A percentile compares a stretch with the other conserved stretches of the same genome.
phyloP scores from a whole-genome alignment of 35 echinoderm and acorn worm species.

The Eucidaris tribuloides region DNA sequence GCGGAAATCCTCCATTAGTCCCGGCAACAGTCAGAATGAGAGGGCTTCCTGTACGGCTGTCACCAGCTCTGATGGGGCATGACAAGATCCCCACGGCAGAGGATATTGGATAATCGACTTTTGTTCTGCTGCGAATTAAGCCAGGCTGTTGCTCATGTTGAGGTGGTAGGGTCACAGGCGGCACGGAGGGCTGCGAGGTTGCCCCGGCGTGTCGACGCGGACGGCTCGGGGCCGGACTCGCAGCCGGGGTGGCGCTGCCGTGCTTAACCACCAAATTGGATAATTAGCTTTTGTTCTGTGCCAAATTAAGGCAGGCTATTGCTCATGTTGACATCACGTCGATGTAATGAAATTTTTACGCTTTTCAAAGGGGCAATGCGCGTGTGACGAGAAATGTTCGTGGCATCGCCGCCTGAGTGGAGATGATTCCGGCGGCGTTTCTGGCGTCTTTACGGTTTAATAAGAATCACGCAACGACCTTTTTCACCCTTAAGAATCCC shows the following conservation, averaged over 20 bases:
- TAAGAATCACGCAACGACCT: too few species aligned
- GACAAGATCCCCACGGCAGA: background rate
- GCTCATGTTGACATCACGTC: background rate
- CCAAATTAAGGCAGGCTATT: background rate
- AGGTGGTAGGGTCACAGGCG: background rate
- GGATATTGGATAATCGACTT: conserved; percentile 32
- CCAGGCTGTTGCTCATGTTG: background rate
- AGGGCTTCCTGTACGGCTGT: conserved; percentile 11
- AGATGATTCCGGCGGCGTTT: too few species aligned
- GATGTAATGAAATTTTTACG: too few species aligned
- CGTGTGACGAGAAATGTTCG: too few species aligned
- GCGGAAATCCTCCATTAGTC: conserved; percentile 25
- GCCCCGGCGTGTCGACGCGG: background rate
- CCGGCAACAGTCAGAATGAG: conserved; percentile 1
- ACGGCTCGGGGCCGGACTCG: too few species aligned
- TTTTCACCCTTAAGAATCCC: too few species aligned
- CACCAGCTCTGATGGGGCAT: background rate
- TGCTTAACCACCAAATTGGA: conserved; percentile 3
- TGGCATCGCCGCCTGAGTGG: too few species aligned
- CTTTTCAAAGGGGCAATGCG: too few species aligned
- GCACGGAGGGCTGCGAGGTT: background rate
- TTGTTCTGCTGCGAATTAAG: conserved; percentile 33
- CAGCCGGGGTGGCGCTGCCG: background rate
- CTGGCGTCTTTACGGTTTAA: too few species aligned
- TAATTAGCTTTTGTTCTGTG: conserved; percentile 20